These are phyloP conservation scores for Phaethornis superciliosus DNA, from an alignment of 2,113 vertebrate genomes.

Conservation along the genomic window DNA sequence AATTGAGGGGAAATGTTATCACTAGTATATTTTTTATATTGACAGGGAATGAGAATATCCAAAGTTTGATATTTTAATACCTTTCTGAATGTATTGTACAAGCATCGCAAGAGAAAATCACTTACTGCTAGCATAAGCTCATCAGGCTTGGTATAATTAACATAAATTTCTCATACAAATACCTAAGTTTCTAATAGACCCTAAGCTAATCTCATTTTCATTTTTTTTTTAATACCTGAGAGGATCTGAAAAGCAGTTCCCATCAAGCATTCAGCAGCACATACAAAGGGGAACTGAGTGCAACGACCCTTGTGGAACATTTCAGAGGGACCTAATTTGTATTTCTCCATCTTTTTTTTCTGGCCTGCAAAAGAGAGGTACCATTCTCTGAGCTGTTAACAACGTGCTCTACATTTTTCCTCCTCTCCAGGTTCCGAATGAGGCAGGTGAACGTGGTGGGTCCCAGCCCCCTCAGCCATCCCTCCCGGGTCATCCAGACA, in stretches of 20 bases:
- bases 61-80: slow-evolving; percentile 59
- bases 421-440: slow-evolving; percentile 86
- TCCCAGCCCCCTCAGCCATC: slow-evolving; percentile 82
- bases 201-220: slow-evolving; percentile 37
- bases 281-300: not conserved
- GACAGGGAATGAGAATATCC: slow-evolving; percentile 47
- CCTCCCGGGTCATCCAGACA: slow-evolving; percentile 91
- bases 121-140: slow-evolving; percentile 61
- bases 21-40: slow-evolving; percentile 54
- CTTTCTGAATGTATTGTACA: slow-evolving; percentile 54
- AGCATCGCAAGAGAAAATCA: slow-evolving; percentile 51
- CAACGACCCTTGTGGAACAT: not conserved
- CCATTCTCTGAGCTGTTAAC: rapidly evolving
- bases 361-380: not conserved
- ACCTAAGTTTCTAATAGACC: slow-evolving; percentile 60
- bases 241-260: not conserved
- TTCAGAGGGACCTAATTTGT: not conserved
- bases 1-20: slow-evolving; percentile 68
- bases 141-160: slow-evolving; percentile 61
- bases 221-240: not conserved
- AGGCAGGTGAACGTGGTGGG: slow-evolving; percentile 91
- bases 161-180: slow-evolving; percentile 62
- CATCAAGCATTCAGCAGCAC: not conserved
- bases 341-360: not conserved
- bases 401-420: rapidly evolving